Base-by-base conservation (phyloP, 2,113 vertebrate species). In the Stegostoma tigrinum region DNA sequence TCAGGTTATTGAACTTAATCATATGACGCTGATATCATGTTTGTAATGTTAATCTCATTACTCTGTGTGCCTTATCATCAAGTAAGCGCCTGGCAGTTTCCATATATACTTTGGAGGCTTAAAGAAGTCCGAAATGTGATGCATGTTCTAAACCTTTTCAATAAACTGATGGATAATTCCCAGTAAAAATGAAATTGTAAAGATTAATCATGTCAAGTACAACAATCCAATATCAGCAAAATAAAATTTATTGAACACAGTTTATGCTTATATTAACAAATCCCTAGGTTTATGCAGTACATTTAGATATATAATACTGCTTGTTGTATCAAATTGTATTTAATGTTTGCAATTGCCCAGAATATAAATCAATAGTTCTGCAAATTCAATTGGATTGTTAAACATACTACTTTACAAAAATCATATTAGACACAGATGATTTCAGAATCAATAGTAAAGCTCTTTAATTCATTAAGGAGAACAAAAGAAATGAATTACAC, bases 301-400 rank as follows among this genome's bases (percentile, higher is more conserved):
- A 89, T 61, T 48, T 89, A 61, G 27, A 12, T 30, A 34, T 15
- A 27, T 89, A 30, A 89, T 61, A 55, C 12, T 8, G 48, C 48
- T 86, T 55, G 24, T 30, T 30, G 12, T 61, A 89, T 89, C 30
- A 55, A 34, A 61, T 34, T 55, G 45, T 12, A 24, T 89, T 55
- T 52, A 89, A 55, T 89, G 8, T 55, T 61, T 89, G 24, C 48
- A 89, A 89, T 61, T 27, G 48, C 24, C 72, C 24, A 55, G 86
- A 34, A 89, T 34, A 61, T 61, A 89, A 89, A 30, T 87, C 48
- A 61, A 89, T 61, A 34, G 24, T 89, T 61, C 27, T 61, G 0
- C 52, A 61, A 89, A 89, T 89, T 89, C 52, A 89, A 89, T 89
- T 89, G 27, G 12, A 89, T 61, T 89, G 86, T 89, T 89, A 61